Conservation (phyloP, 2,888 invertebrate species). For the Cosmorhoe ocellata region DNA sequence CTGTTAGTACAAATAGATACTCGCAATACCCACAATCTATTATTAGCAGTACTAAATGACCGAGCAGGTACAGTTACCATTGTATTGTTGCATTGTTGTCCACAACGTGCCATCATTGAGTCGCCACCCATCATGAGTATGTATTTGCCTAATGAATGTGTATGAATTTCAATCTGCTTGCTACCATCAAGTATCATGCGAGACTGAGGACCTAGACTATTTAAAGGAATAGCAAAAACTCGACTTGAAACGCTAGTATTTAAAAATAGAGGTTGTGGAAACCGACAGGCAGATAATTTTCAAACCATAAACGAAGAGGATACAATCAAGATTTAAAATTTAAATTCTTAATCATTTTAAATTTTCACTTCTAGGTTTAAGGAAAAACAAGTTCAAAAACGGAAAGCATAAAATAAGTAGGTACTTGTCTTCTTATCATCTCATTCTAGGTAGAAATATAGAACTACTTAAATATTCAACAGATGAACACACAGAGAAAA, state of each 20-base stretch:
- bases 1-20: background rate
- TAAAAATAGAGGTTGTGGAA: background rate
- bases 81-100: constrained; percentile 27
- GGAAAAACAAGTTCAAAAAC: too few relatives aligned
- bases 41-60: constrained; percentile 17
- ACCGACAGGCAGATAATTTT: too few relatives aligned
- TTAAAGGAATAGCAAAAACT: background rate
- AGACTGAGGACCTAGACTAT: background rate
- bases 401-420: too few relatives aligned
- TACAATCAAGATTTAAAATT: too few relatives aligned
- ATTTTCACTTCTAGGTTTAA: too few relatives aligned
- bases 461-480: too few relatives aligned
- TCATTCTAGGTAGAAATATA: too few relatives aligned
- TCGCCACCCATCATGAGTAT: constrained; percentile 18
- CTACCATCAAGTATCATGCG: constrained; percentile 14
- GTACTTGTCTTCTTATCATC: too few relatives aligned
- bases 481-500: too few relatives aligned
- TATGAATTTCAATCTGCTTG: constrained; percentile 3
- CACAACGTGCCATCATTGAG: constrained; percentile 25
- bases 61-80: constrained; percentile 7
- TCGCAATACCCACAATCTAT: background rate
- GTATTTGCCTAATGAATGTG: constrained; percentile 16
- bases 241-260: background rate
- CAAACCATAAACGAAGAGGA: too few relatives aligned
- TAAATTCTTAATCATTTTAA: too few relatives aligned